Evolutionary conservation across 2,797 vertebrate genomes (phyloP).

Genomic region (Rachycentron canadum): DNA sequence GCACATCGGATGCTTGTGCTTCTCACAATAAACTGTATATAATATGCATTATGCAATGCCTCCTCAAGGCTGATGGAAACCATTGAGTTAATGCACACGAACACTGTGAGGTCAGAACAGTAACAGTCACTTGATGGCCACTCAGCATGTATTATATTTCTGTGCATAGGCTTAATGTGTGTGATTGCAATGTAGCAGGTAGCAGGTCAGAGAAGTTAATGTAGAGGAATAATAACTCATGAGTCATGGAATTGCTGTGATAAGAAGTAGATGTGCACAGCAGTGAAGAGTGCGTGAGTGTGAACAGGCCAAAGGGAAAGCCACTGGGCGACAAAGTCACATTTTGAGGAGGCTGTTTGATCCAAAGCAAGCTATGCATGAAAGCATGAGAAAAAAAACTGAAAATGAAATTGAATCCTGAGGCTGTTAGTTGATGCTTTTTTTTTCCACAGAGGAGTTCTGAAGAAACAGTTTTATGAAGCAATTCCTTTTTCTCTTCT

Average conservation of each 20-base stretch:
- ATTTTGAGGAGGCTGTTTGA: conserved; percentile 48
- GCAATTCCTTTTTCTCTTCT: background rate
- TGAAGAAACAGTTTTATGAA: conserved; percentile 4
- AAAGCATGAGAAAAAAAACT: conserved; percentile 20
- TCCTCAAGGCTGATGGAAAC: background rate
- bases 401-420: conserved; percentile 48
- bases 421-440: conserved; percentile 26
- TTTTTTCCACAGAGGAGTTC: conserved; percentile 5
- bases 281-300: background rate
- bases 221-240: background rate
- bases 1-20: background rate
- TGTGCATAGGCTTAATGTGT: background rate
- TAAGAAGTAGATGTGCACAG: background rate
- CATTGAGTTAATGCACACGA: conserved; percentile 11
- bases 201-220: conserved; percentile 20
- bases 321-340: conserved; percentile 26
- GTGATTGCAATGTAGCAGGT: background rate
- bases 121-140: background rate
- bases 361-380: conserved; percentile 41
- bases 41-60: conserved; percentile 13
- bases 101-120: background rate
- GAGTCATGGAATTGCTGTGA: conserved; percentile 19
- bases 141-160: background rate
- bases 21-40: conserved; percentile 1
- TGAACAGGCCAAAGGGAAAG: conserved; percentile 32